These are phyloP conservation scores for Argentina silus DNA, from an alignment of 2,797 vertebrate species.

Conservation along the genomic window DNA sequence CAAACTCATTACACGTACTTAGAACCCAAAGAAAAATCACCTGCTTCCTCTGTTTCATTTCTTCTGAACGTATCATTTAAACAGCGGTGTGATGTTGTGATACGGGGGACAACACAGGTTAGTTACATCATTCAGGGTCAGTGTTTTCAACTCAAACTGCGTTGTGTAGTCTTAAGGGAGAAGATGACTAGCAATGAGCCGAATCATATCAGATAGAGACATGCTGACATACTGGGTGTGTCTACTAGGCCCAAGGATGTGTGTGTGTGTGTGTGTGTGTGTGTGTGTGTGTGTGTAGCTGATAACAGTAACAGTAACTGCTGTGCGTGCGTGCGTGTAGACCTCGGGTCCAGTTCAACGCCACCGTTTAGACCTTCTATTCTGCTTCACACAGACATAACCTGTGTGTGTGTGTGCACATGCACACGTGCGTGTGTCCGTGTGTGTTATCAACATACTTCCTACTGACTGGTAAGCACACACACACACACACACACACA, in stretches of 20 bases:
- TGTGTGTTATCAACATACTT: no score
- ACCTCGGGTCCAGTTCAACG: constrained; percentile 24
- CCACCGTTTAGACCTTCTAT: constrained; percentile 62
- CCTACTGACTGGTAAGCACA: no score
- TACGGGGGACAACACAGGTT: no score
- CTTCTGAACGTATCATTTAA: no score
- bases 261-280: constrained; percentile 28
- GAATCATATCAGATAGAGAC: constrained; percentile 41
- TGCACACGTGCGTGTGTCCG: no score
- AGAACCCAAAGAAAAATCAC: no score
- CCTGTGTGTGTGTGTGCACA: not conserved
- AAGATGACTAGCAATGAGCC: constrained; percentile 8
- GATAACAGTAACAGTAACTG: no score
- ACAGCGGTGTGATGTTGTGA: no score
- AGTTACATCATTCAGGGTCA: no score
- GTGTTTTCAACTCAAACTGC: not conserved
- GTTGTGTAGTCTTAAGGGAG: constrained; percentile 22
- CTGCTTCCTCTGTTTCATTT: no score
- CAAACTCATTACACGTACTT: no score
- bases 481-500: constrained; percentile 12
- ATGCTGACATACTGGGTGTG: constrained; percentile 31
- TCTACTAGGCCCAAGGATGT: constrained; percentile 23
- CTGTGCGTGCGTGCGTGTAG: no score
- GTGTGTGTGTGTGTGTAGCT: not conserved
- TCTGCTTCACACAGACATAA: constrained; percentile 48